phyloP scores from a whole-genome alignment of 1,140 invertebrate genomes.

The Frieseomelitta varia region DNA sequence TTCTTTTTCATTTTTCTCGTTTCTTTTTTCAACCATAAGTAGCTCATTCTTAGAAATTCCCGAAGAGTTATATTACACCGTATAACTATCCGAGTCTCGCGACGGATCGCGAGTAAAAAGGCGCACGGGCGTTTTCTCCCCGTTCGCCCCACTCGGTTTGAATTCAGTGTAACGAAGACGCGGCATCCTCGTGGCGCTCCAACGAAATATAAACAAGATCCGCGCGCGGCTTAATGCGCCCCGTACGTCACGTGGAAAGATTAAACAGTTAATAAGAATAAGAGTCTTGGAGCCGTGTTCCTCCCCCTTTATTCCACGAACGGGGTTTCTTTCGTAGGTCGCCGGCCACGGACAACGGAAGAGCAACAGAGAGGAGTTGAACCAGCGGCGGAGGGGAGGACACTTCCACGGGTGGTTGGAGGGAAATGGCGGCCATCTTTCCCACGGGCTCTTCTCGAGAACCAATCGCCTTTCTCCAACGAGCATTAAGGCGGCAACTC shows the following conservation, averaged over 20 bases:
- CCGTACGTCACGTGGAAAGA: constrained; percentile 81
- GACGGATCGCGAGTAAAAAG: not conserved
- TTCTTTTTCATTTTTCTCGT: not conserved
- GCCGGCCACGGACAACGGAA: constrained; percentile 33
- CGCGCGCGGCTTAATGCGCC: constrained; percentile 74
- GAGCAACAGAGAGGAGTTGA: constrained; percentile 43
- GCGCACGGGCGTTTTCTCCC: not conserved
- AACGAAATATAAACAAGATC: constrained; percentile 80
- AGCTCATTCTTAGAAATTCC: not conserved
- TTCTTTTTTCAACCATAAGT: not conserved
- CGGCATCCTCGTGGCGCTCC: constrained; percentile 66
- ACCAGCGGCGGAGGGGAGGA: constrained; percentile 60
- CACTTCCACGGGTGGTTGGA: constrained; percentile 81
- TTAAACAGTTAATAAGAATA: constrained; percentile 84
- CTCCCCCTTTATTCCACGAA: constrained; percentile 70
- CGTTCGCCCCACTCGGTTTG: not conserved
- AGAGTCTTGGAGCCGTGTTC: constrained; percentile 76
- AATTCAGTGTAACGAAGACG: constrained; percentile 60
- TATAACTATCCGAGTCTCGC: not conserved
- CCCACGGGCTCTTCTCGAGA: constrained; percentile 81
- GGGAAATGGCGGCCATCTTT: constrained; percentile 83
- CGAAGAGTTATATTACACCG: constrained; percentile 5
- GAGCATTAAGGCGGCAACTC: constrained; percentile 82
- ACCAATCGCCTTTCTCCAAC: constrained; percentile 80
- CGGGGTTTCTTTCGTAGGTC: constrained; percentile 71